Evolutionary conservation across 2,888 invertebrate genomes (phyloP), one percentile per base, ranked within the genome.

Genomic region (Mesorhabditis sp.): DNA sequence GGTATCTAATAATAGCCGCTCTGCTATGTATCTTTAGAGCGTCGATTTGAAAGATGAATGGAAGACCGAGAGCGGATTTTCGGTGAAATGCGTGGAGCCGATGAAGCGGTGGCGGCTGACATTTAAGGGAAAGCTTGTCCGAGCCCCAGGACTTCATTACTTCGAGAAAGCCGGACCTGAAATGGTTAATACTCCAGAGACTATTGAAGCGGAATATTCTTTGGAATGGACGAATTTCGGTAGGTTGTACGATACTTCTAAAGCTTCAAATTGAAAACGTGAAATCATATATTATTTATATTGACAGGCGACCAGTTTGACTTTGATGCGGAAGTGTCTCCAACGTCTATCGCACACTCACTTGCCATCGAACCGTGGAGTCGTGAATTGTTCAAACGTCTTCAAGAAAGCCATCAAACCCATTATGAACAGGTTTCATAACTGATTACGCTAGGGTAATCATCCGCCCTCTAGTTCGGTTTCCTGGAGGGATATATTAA

Each of bases 321-420:
- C 82, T 92, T 90, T 82, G 92, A 92, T 85, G 89, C 90, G 0
- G 91, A 92, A 77, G 87, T 92, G 64, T 89, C 91, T 76, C 89
- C 90, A 0, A 87, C 89, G 1, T 87, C 90, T 0, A 88, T 92
- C 81, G 91, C 92, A 64, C 89, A 90, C 74, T 91, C 92, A 3
- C 90, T 93, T 58, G 92, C 92, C 0, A 88, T 89, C 66, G 92
- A 93, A 85, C 88, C 89, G 0, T 93, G 93, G 93, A 90, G 90
- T 68, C 87, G 89, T 68, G 86, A 90, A 67, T 91, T 91, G 85
- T 93, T 91, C 82, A 87, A 90, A 69, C 88, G 87, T 43, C 89
- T 90, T 50, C 90, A 90, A 87, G 89, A 87, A 91, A 92, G 90
- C 2, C 92, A 92, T 83, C 92, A 93, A 83, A 91, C 90, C 0